These are phyloP conservation scores for Leptarthrus brevirostris DNA, from an alignment of 2,888 invertebrate species.

Conservation along the genomic window DNA sequence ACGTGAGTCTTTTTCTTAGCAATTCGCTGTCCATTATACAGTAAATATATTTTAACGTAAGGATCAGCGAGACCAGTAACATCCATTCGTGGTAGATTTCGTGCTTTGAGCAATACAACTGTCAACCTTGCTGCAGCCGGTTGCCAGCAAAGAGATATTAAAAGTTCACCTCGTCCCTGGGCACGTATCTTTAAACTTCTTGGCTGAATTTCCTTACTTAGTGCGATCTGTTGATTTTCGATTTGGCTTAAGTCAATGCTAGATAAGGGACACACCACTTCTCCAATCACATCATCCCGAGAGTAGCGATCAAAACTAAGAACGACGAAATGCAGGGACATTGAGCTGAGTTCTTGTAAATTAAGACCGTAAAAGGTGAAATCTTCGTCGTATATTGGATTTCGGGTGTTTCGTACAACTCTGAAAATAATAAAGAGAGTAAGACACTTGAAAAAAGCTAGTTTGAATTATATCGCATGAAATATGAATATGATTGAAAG, in stretches of 20 bases:
- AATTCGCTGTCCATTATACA: slow-evolving; percentile 97
- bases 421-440: slow-evolving; percentile 64
- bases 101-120: slow-evolving; percentile 95
- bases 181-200: slow-evolving; percentile 93
- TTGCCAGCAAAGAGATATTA: slow-evolving; percentile 98
- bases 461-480: no score
- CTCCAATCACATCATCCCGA: slow-evolving; percentile 97
- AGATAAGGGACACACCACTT: slow-evolving; percentile 88
- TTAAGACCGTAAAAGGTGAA: slow-evolving; percentile 98
- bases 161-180: slow-evolving; percentile 92
- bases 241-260: slow-evolving; percentile 75
- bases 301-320: slow-evolving; percentile 97
- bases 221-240: slow-evolving; percentile 81
- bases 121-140: slow-evolving; percentile 95
- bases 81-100: slow-evolving; percentile 98
- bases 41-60: slow-evolving; percentile 94
- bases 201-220: slow-evolving; percentile 91
- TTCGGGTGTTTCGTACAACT: slow-evolving; percentile 93
- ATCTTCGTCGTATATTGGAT: slow-evolving; percentile 98
- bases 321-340: slow-evolving; percentile 93
- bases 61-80: slow-evolving; percentile 97
- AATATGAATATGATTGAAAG: no score
- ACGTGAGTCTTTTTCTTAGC: slow-evolving; percentile 99
- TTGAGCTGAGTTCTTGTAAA: slow-evolving; percentile 85
- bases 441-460: neutral